phyloP scores from a whole-genome alignment of 23 tunicate genomes.

The Trididemnum clinides region DNA sequence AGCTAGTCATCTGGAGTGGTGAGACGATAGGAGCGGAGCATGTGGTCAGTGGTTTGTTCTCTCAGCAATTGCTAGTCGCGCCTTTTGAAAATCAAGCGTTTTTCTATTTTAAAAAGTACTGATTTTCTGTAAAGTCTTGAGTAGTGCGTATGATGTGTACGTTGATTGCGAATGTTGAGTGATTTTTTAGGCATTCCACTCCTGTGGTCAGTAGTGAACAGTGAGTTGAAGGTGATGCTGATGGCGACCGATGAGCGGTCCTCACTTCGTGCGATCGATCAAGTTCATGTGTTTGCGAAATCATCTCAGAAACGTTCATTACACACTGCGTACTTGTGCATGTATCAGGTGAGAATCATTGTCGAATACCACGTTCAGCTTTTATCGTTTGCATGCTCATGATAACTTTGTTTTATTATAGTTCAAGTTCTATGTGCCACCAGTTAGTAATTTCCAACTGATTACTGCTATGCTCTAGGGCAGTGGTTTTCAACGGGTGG shows the following conservation, averaged over 20 bases:
- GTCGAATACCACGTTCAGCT: not conserved
- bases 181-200: slow-evolving; percentile 59
- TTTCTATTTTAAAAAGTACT: not conserved
- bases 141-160: too few relatives aligned
- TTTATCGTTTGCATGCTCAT: not conserved
- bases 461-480: too few relatives aligned
- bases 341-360: slow-evolving; percentile 80
- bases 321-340: slow-evolving; percentile 46
- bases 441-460: too few relatives aligned
- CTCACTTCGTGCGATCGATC: not conserved
- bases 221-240: slow-evolving; percentile 67
- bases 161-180: too few relatives aligned
- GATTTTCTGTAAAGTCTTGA: too few relatives aligned
- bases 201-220: slow-evolving; percentile 61
- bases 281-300: slow-evolving; percentile 71
- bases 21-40: too few relatives aligned
- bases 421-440: too few relatives aligned
- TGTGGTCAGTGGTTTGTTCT: too few relatives aligned
- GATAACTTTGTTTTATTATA: not conserved
- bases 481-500: too few relatives aligned
- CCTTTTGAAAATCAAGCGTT: too few relatives aligned
- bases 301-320: slow-evolving; percentile 72
- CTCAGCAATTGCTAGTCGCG: too few relatives aligned
- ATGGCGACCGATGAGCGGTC: slow-evolving; percentile 31
- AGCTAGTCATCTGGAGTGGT: too few relatives aligned